Evolutionary conservation across 2,888 invertebrate species (phyloP).

Genomic region (Drosophila ezoana): DNA sequence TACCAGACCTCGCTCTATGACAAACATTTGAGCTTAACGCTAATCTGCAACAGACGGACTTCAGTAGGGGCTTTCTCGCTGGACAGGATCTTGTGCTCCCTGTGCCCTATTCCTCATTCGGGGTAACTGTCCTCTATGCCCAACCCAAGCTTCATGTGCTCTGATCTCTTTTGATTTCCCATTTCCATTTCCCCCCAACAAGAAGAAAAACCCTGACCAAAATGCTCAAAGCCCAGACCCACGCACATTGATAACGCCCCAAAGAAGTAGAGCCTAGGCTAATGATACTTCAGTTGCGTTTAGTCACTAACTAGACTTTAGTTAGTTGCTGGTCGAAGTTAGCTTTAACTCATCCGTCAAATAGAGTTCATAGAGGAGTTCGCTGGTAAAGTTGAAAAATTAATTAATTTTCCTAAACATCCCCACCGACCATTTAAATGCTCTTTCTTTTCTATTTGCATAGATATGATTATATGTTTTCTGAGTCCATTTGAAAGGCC

Average conservation of each 20-base stretch:
- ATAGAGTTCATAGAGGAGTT: slow-evolving; percentile 10
- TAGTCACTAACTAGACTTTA: background rate
- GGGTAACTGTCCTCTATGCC: too few species aligned
- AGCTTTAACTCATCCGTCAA: background rate
- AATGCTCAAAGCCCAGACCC: too few species aligned
- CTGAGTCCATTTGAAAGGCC: slow-evolving; percentile 42
- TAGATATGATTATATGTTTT: too few species aligned
- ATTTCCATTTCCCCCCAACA: background rate
- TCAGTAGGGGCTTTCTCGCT: too few species aligned
- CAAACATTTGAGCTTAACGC: background rate
- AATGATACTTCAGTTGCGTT: background rate
- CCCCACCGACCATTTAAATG: slow-evolving; percentile 74
- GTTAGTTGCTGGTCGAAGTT: too few species aligned
- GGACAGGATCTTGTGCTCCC: too few species aligned
- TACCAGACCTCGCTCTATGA: slow-evolving; percentile 6
- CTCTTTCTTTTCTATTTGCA: slow-evolving; percentile 14
- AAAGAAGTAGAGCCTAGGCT: background rate
- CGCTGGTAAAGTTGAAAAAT: background rate
- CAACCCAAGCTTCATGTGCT: background rate
- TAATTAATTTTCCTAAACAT: slow-evolving; percentile 57
- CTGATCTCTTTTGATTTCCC: background rate
- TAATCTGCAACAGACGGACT: too few species aligned
- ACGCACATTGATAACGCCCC: too few species aligned
- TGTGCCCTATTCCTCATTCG: too few species aligned
- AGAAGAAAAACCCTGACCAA: background rate